These are phyloP conservation scores for Nomada ruficornis DNA, from an alignment of 2,888 invertebrate species.

Conservation along the genomic window DNA sequence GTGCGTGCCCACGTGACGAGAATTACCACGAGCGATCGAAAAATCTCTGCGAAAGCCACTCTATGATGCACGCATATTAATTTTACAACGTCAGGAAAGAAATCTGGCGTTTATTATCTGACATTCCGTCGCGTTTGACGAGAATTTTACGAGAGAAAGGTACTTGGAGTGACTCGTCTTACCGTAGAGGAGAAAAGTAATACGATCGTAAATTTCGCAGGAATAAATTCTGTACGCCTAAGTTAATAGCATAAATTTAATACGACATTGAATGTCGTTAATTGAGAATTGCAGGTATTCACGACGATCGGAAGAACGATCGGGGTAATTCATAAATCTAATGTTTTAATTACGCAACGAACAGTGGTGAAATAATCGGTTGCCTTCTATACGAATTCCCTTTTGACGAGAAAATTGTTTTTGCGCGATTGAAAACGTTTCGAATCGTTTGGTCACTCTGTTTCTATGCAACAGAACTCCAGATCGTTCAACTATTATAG, in stretches of 20 bases:
- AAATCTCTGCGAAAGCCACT: background rate
- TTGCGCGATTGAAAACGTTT: too few relatives aligned
- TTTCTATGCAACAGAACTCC: too few relatives aligned
- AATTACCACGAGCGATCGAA: background rate
- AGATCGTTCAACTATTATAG: too few relatives aligned
- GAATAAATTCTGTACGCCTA: background rate
- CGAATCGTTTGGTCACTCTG: too few relatives aligned
- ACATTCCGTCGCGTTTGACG: background rate
- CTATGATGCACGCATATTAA: slow-evolving; percentile 19
- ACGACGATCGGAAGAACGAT: background rate
- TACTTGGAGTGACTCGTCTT: background rate
- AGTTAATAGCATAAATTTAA: slow-evolving; percentile 1
- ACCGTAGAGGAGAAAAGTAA: background rate
- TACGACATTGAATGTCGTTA: background rate
- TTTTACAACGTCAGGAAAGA: background rate
- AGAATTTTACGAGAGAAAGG: slow-evolving; percentile 6
- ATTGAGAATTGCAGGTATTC: background rate
- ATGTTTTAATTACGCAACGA: background rate
- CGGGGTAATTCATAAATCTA: background rate
- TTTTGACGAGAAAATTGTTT: too few relatives aligned
- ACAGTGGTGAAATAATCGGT: background rate
- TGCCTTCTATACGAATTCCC: background rate
- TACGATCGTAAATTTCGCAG: background rate
- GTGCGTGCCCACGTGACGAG: slow-evolving; percentile 41
- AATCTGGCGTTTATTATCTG: slow-evolving; percentile 7